phyloP scores from a whole-genome alignment of 92 coral and sea anemone genomes.

The Epizoanthus fatuus region DNA sequence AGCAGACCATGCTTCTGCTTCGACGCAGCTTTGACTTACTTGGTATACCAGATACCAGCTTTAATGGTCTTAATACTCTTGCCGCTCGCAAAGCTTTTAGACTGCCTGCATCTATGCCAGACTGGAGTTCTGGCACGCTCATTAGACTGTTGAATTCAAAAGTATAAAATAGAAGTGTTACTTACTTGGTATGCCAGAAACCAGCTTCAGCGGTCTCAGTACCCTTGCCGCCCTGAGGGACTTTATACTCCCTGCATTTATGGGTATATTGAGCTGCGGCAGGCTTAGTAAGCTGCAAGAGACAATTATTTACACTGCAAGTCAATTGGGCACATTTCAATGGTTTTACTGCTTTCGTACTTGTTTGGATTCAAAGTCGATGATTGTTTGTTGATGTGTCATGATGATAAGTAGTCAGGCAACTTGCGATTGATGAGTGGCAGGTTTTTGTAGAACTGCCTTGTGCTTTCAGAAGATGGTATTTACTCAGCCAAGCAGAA shows the following conservation, averaged over 20 bases:
- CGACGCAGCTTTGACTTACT: conserved; percentile 77
- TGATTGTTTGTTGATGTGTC: conserved; percentile 1
- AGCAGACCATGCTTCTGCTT: not conserved
- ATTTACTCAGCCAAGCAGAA: conserved; percentile 6
- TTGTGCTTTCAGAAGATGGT: not conserved
- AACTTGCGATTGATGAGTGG: not conserved
- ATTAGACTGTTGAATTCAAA: conserved; percentile 83
- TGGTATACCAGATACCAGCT: conserved; percentile 99
- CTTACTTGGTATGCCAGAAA: conserved; percentile 96
- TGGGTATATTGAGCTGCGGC: conserved; percentile 59
- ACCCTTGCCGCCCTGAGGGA: conserved; percentile 87
- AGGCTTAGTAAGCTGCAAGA: conserved; percentile 85
- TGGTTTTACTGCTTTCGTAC: conserved; percentile 2
- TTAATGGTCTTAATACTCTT: conserved; percentile 97
- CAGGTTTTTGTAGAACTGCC: not conserved
- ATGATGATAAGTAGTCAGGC: not conserved
- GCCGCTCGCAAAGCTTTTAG: conserved; percentile 99
- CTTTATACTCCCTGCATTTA: conserved; percentile 79
- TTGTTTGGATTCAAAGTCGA: conserved; percentile 30
- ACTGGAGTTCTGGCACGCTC: conserved; percentile 94
- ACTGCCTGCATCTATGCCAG: conserved; percentile 93
- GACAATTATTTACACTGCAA: conserved; percentile 10
- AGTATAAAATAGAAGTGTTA: conserved; percentile 50
- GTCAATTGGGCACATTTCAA: not conserved
- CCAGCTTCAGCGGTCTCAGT: conserved; percentile 84